phyloP scores from a whole-genome alignment of 2,113 vertebrate species.

The Toxotes jaculatrix region DNA sequence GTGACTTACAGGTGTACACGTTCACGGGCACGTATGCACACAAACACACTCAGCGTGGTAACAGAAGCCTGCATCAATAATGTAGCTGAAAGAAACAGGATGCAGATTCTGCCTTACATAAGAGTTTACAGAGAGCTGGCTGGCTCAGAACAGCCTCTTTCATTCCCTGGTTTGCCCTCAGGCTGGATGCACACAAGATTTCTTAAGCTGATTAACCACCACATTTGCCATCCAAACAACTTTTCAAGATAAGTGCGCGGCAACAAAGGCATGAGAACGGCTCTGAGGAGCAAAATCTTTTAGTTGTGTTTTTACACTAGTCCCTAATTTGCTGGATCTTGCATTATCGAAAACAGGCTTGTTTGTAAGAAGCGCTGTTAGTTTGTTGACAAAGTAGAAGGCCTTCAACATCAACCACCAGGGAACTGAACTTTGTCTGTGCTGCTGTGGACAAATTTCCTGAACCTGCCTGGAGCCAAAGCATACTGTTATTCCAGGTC shows the following conservation, averaged over 20 bases:
- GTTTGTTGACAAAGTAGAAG: slow-evolving; percentile 3
- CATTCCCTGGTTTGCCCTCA: slow-evolving; percentile 51
- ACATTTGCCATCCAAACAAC: slow-evolving; percentile 63
- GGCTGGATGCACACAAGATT: slow-evolving; percentile 64
- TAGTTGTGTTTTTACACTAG: slow-evolving; percentile 1
- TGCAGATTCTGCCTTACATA: slow-evolving; percentile 68
- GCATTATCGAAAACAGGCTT: slow-evolving; percentile 40
- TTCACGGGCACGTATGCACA: slow-evolving; percentile 16
- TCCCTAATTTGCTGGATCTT: slow-evolving; percentile 19
- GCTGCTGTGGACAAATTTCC: slow-evolving; percentile 3
- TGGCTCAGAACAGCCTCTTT: slow-evolving; percentile 50
- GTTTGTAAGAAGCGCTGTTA: slow-evolving; percentile 22
- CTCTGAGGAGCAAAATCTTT: not conserved
- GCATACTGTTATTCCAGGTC: slow-evolving; percentile 15
- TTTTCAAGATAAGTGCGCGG: slow-evolving; percentile 53
- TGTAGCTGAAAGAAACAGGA: slow-evolving; percentile 71
- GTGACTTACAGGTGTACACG: slow-evolving; percentile 57
- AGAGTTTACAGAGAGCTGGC: slow-evolving; percentile 63
- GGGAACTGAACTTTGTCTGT: slow-evolving; percentile 25
- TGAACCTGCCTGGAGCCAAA: slow-evolving; percentile 19
- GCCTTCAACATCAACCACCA: slow-evolving; percentile 15
- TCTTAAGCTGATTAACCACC: slow-evolving; percentile 67
- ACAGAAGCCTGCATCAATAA: slow-evolving; percentile 76
- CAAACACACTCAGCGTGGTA: slow-evolving; percentile 49
- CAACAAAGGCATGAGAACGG: slow-evolving; percentile 34